Percentiles rank a stretch among this genome's conserved stretches.
These are phyloP conservation scores for Nicator chloris DNA, from an alignment of 2,113 vertebrate species.

Conservation along the genomic window DNA sequence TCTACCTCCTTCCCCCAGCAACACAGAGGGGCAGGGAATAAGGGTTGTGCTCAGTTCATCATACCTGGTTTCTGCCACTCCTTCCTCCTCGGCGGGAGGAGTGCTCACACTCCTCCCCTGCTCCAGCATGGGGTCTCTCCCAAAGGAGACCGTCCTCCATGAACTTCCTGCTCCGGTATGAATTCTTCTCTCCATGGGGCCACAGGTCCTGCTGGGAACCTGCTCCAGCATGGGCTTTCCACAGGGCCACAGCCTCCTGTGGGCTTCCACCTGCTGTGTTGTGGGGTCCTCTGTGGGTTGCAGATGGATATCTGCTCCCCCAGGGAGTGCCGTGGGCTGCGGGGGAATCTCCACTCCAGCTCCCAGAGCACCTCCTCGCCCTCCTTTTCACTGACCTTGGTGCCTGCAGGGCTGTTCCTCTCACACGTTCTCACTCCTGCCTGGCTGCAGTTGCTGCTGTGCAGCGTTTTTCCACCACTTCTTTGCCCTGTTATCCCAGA, in stretches of 20 bases:
- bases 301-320: background rate
- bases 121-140: background rate
- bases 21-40: too few relatives aligned
- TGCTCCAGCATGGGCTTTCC: background rate
- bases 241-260: background rate
- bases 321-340: background rate
- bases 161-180: background rate
- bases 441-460: background rate
- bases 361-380: background rate
- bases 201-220: background rate
- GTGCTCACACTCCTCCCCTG: background rate
- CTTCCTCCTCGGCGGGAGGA: background rate
- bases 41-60: background rate
- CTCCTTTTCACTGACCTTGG: background rate
- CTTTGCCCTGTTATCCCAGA: background rate
- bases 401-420: background rate
- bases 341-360: background rate
- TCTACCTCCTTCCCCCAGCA: background rate
- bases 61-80: background rate
- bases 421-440: background rate
- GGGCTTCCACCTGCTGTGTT: background rate
- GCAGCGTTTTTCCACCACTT: background rate
- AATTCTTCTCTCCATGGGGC: background rate
- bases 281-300: background rate
- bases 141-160: background rate